Evolutionary conservation across 2,113 vertebrate genomes (phyloP).

Genomic region (Ceyx melanurus): DNA sequence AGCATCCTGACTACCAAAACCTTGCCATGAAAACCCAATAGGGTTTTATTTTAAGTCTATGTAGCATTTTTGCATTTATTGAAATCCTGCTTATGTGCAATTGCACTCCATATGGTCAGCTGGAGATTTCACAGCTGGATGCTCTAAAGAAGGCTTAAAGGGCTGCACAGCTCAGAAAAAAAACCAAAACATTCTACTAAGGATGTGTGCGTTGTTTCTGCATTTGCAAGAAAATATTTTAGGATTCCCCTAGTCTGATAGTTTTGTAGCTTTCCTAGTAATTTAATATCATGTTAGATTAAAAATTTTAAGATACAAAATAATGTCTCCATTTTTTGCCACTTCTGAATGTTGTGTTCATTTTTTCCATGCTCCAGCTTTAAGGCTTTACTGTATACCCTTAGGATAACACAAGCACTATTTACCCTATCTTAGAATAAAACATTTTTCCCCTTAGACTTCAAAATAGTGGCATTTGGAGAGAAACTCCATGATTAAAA

Average conservation of each 20-base stretch:
- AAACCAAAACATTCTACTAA: background rate
- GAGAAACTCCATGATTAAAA: background rate
- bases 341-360: background rate
- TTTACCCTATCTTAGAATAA: background rate
- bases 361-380: background rate
- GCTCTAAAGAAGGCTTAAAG: background rate
- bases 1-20: background rate
- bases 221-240: background rate
- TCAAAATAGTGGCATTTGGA: background rate
- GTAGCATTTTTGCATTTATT: background rate
- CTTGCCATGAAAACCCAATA: background rate
- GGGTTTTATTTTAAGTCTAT: background rate
- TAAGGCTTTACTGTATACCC: background rate
- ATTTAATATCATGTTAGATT: background rate
- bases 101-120: background rate
- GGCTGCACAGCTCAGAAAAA: background rate
- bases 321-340: background rate
- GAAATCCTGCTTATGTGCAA: background rate
- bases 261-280: background rate
- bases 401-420: background rate
- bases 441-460: background rate
- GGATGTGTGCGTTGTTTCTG: fast-evolving
- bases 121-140: background rate
- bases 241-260: background rate
- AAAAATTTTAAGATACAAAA: background rate